Evolutionary conservation across 2,797 vertebrate genomes (phyloP).

Genomic region (Gobio occitaniae): DNA sequence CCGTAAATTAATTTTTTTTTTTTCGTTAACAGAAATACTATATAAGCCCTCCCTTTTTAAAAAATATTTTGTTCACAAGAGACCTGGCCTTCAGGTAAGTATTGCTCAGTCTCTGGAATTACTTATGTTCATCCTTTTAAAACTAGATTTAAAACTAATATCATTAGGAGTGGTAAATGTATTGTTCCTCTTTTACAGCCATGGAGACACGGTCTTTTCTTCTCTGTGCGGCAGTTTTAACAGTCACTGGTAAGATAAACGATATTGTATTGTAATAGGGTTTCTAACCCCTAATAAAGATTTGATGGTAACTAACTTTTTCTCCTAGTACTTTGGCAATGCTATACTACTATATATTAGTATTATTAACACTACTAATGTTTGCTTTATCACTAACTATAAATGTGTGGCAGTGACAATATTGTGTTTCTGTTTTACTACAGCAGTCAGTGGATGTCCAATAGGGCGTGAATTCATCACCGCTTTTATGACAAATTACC

Average conservation of each 20-base stretch:
- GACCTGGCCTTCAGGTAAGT: slow-evolving; percentile 44
- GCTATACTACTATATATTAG: neutral
- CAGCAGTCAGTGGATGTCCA: slow-evolving; percentile 58
- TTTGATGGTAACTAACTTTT: neutral
- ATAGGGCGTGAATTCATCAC: slow-evolving; percentile 66
- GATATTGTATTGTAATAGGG: neutral
- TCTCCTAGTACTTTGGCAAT: neutral
- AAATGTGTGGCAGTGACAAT: neutral
- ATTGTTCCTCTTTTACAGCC: slow-evolving; percentile 39
- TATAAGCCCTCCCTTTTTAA: slow-evolving; percentile 32
- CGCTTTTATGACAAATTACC: slow-evolving; percentile 63
- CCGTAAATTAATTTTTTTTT: neutral
- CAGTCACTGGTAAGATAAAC: slow-evolving; percentile 52
- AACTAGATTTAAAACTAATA: neutral
- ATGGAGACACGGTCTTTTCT: slow-evolving; percentile 45
- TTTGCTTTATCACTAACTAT: neutral
- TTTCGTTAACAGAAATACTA: slow-evolving; percentile 1
- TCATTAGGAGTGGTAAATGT: neutral
- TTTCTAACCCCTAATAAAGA: neutral
- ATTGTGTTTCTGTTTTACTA: neutral
- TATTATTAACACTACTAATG: neutral
- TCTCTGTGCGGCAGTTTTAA: slow-evolving; percentile 45
- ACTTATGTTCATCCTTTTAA: neutral
- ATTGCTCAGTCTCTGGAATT: neutral
- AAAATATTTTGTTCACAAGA: neutral